phyloP scores from a whole-genome alignment of 2,888 invertebrate genomes.

The Lepidocyrtinus sp. region DNA sequence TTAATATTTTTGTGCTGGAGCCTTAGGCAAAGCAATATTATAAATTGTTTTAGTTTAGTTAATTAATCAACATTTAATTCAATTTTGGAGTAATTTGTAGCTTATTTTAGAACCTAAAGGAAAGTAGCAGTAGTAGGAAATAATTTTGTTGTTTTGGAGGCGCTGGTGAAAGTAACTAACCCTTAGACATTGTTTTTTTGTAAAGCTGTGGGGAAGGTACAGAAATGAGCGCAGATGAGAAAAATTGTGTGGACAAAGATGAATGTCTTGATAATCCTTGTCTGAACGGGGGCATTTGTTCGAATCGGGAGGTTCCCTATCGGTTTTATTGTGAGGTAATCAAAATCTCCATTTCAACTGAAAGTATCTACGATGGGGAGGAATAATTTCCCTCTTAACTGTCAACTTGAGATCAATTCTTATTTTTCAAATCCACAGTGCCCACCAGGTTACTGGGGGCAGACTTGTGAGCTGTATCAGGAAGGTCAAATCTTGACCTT shows the following conservation, averaged over 20 bases:
- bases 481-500: constrained; percentile 96
- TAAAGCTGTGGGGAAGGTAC: constrained; percentile 93
- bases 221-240: constrained; percentile 89
- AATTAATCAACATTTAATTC: too few species aligned
- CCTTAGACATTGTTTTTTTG: constrained; percentile 21
- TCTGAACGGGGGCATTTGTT: constrained; percentile 92
- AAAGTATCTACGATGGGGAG: background rate
- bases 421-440: constrained; percentile 20
- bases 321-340: constrained; percentile 85
- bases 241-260: constrained; percentile 95
- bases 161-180: constrained; percentile 34
- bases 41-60: background rate
- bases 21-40: too few species aligned
- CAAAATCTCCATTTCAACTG: background rate
- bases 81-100: background rate
- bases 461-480: constrained; percentile 93
- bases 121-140: background rate
- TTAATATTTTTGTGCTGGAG: too few species aligned
- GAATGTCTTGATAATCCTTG: constrained; percentile 96
- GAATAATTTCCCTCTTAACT: background rate
- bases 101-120: constrained; percentile 13
- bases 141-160: constrained; percentile 10
- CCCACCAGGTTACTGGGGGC: constrained; percentile 92
- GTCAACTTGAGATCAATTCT: background rate
- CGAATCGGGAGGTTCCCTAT: constrained; percentile 90